Evolutionary conservation across 2,797 vertebrate species (phyloP), one percentile per base, ranked within the genome.

Genomic region (Distichodus sexfasciatus): DNA sequence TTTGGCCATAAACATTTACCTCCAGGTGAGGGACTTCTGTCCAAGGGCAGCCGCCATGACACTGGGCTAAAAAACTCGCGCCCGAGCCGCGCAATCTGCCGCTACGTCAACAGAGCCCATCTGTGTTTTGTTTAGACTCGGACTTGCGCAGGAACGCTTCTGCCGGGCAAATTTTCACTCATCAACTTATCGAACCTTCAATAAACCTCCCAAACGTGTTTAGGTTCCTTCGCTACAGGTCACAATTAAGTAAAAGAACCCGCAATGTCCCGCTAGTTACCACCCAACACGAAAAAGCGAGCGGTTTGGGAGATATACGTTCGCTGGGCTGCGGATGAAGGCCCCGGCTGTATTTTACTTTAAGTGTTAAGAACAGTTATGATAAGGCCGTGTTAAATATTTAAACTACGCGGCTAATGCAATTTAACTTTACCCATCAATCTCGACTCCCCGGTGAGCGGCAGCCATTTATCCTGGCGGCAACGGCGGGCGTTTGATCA

Each of bases 301-400:
- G 44, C 17, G 23, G 46, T 33, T 48, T 24, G 6, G 23, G 53
- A 76, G 65, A 76, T 64, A 72, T 48, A 77, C 36, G 44, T 35
- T 61, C 21, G 24, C 55, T 67, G 24, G 47, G 44, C 86, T 78
- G 84, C 21, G 36, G 41, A 78, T 63, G 67, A 71, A 74, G 81
- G 46, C 69, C 82, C 55, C 31, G 77, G 85, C 77, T 85, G 86
- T 91, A 90, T 87, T 76, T 91, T 88, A 91, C 90, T 86, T 90
- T 89, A 90, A 93, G 91, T 88, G 93, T 91, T 87, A 91, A 90
- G 92, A 92, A 90, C 91, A 92, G 92, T 95, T 94, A 93, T 92
- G 92, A 93, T 94, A 93, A 95, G 92, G 85, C 87, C 75, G 85
- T 79, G 90, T 94, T 94, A 94, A 94, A 94, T 92, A 90, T 95